Conservation (phyloP, 2,888 invertebrate species). For the Drosophila greeni region DNA sequence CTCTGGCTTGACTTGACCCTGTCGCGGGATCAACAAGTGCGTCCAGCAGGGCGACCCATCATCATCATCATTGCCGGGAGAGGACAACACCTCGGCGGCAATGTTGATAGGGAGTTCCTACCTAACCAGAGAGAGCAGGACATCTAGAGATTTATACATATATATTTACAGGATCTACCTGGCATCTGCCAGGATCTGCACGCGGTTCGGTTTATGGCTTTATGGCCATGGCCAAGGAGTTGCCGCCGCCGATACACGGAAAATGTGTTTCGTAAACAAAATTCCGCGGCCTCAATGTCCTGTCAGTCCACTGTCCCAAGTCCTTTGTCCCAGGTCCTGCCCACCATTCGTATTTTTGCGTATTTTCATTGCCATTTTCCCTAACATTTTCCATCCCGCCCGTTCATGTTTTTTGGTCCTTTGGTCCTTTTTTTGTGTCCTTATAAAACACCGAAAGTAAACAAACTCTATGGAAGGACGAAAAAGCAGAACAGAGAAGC, state of each 20-base stretch:
- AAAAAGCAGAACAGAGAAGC: constrained; percentile 9
- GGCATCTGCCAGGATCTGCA: constrained; percentile 11
- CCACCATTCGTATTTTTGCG: constrained; percentile 24
- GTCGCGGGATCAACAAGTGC: constrained; percentile 57
- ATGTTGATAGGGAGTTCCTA: not conserved
- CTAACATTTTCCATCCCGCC: not conserved
- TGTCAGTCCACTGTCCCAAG: not conserved
- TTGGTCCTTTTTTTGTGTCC: not conserved
- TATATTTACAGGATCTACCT: not conserved
- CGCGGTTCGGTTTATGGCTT: constrained; percentile 42
- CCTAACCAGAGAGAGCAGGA: not conserved
- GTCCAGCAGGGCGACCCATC: constrained; percentile 16
- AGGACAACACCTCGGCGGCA: not conserved
- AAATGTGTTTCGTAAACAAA: constrained; percentile 69
- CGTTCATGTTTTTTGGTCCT: constrained; percentile 19
- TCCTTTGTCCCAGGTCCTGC: not conserved
- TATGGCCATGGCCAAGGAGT: constrained; percentile 52
- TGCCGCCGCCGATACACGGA: constrained; percentile 52
- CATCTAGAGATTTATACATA: not conserved
- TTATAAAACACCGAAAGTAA: constrained; percentile 1
- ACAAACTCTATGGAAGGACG: not conserved
- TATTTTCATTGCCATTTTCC: constrained; percentile 17
- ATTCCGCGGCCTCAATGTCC: constrained; percentile 14
- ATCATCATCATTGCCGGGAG: constrained; percentile 30
- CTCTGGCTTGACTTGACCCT: constrained; percentile 46